Evolutionary conservation across 1,140 invertebrate species (phyloP).

Genomic region (Grapholita molesta): DNA sequence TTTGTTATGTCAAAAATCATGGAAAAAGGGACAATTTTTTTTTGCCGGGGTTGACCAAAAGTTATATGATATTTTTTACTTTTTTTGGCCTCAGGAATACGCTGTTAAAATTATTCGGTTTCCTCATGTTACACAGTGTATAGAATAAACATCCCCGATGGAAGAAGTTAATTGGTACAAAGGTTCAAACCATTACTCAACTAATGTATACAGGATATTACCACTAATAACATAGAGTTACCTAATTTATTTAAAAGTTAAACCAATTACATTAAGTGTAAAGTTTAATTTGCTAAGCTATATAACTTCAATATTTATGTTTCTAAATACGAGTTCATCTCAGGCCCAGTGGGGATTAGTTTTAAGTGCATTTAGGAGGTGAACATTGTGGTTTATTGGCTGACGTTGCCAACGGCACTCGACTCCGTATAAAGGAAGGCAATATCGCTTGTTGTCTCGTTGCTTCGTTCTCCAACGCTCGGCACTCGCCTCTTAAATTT

Average conservation of each 20-base stretch:
- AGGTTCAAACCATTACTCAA: neutral
- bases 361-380: conserved; percentile 15
- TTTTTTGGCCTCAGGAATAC: no score
- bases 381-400: conserved; percentile 18
- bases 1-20: no score
- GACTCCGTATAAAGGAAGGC: conserved; percentile 1
- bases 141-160: no score
- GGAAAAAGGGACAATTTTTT: no score
- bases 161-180: no score
- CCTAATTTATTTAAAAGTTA: neutral
- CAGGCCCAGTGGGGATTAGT: conserved; percentile 14
- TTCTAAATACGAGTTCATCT: conserved; percentile 11
- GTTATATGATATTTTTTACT: no score
- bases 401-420: neutral
- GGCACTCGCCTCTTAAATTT: conserved; percentile 7
- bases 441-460: conserved; percentile 8
- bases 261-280: neutral
- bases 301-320: conserved; percentile 3
- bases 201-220: neutral
- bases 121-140: no score
- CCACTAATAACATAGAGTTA: neutral
- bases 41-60: no score
- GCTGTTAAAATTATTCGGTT: no score
- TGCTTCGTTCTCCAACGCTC: neutral
- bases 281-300: conserved; percentile 1